Evolutionary conservation across 2,113 vertebrate genomes (phyloP).

Genomic region (Chaenogobius annularis): DNA sequence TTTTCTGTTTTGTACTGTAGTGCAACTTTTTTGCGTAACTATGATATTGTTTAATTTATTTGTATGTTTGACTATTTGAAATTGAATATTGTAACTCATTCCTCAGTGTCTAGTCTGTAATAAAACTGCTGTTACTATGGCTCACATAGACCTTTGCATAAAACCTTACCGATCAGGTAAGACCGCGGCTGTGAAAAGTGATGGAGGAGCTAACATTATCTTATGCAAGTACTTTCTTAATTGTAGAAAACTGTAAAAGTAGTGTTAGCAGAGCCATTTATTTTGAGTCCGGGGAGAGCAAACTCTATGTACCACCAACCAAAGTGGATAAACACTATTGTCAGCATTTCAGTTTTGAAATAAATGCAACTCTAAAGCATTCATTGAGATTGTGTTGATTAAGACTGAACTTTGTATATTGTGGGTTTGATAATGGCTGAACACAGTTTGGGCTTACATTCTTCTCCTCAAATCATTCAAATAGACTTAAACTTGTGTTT

Average conservation of each 20-base stretch:
- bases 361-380: conserved; percentile 53
- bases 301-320: conserved; percentile 29
- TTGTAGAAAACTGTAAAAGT: neutral
- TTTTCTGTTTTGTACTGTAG: conserved; percentile 43
- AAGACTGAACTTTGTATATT: neutral
- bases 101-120: neutral
- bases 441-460: too few relatives aligned
- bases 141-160: neutral
- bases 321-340: conserved; percentile 36
- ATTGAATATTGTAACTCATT: neutral
- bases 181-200: neutral
- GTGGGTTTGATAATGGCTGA: too few relatives aligned
- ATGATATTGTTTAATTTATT: conserved; percentile 68
- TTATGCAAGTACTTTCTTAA: neutral
- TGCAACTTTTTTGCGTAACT: conserved; percentile 37
- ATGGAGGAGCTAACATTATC: neutral
- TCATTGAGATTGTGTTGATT: neutral
- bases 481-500: neutral
- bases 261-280: neutral
- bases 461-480: too few relatives aligned
- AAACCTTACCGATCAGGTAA: neutral
- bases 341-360: conserved; percentile 51
- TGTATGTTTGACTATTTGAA: conserved; percentile 33
- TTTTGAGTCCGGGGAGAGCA: neutral
- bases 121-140: neutral